Conservation (phyloP, 2,113 vertebrate genomes). For the Elgaria multicarinata region DNA sequence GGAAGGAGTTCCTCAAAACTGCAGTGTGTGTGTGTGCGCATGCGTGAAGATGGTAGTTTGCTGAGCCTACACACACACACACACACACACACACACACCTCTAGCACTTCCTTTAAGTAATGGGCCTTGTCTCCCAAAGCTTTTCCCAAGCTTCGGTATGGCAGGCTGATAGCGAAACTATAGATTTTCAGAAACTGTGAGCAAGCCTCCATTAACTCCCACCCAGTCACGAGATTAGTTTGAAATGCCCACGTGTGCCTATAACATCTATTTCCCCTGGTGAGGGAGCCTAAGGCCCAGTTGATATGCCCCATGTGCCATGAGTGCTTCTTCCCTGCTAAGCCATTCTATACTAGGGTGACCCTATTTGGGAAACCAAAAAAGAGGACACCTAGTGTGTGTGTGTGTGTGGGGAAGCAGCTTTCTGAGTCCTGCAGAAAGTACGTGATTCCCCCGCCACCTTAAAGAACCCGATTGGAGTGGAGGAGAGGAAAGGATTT, state of each 20-base stretch:
- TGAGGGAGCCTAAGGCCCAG: not conserved
- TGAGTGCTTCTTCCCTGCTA: not conserved
- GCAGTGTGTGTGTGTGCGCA: not conserved
- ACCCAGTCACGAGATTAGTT: not conserved
- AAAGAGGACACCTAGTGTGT: no score
- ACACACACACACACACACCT: not conserved
- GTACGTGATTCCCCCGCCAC: no score
- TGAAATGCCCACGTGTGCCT: not conserved
- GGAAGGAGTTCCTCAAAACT: slow-evolving; percentile 8
- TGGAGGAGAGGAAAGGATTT: no score
- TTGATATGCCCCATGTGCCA: not conserved
- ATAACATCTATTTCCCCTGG: not conserved
- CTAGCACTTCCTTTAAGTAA: not conserved
- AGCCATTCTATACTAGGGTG: no score
- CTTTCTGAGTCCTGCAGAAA: no score
- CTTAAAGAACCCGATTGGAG: no score
- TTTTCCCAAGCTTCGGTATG: not conserved
- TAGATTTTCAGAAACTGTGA: not conserved
- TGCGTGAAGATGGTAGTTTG: not conserved
- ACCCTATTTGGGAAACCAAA: no score
- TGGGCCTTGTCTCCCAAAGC: not conserved
- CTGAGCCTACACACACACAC: not conserved
- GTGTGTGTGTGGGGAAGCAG: no score
- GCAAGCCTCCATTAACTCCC: not conserved
- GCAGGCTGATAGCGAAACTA: not conserved